A percentile compares a stretch with the other conserved stretches of the same genome.
Evolutionary conservation across 2,888 invertebrate genomes (phyloP).

Genomic region (Diogma glabrata): DNA sequence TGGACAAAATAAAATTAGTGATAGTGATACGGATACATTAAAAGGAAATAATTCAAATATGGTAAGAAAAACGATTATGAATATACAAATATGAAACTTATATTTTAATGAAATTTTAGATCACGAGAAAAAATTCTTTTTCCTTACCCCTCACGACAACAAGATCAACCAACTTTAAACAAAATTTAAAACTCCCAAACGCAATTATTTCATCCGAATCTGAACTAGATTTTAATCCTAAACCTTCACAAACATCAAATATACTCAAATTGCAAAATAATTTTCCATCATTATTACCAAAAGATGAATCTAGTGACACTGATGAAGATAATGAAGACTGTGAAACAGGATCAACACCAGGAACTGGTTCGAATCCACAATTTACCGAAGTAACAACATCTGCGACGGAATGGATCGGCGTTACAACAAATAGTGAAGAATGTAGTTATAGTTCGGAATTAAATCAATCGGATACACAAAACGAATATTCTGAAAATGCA

Average conservation of each 20-base stretch:
- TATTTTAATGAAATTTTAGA: background rate
- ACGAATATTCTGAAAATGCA: constrained; percentile 41
- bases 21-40: constrained; percentile 15
- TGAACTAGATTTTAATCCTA: background rate
- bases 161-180: background rate
- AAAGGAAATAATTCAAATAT: constrained; percentile 4
- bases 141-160: constrained; percentile 3
- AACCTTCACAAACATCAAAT: background rate
- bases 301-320: constrained; percentile 26
- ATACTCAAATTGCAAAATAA: background rate
- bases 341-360: constrained; percentile 47
- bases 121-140: constrained; percentile 1
- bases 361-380: constrained; percentile 25
- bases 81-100: background rate
- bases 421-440: constrained; percentile 81
- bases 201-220: background rate
- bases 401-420: constrained; percentile 76
- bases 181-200: background rate
- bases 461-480: constrained; percentile 49
- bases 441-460: constrained; percentile 74
- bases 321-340: constrained; percentile 43
- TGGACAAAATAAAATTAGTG: constrained; percentile 5
- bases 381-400: constrained; percentile 47
- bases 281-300: background rate
- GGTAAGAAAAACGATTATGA: too few species aligned